phyloP scores from a whole-genome alignment of 2,888 invertebrate genomes.

The Cetonia aurata region DNA sequence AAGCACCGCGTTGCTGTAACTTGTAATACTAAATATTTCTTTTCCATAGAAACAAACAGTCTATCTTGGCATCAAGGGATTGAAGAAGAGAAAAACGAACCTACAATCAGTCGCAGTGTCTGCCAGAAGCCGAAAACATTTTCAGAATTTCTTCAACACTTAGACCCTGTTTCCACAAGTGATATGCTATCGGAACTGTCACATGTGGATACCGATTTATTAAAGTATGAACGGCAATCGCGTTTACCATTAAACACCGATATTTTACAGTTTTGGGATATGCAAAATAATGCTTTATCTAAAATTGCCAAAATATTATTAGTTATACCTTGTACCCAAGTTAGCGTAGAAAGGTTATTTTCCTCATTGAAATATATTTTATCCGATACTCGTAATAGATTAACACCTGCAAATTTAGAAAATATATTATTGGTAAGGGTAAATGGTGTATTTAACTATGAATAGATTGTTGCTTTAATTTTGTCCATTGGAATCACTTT shows the following conservation, averaged over 20 bases:
- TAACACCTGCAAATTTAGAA: not conserved
- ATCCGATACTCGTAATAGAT: not conserved
- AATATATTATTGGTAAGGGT: slow-evolving; percentile 1
- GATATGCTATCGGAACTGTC: not conserved
- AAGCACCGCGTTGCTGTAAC: too few relatives aligned
- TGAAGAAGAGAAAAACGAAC: not conserved
- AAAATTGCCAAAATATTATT: not conserved
- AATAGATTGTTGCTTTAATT: not conserved
- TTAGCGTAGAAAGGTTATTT: slow-evolving; percentile 1
- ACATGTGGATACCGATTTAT: not conserved
- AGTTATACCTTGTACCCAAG: not conserved
- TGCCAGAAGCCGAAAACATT: not conserved
- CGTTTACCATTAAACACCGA: not conserved
- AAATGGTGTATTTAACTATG: slow-evolving; percentile 5
- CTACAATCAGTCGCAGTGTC: not conserved
- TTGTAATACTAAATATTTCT: too few relatives aligned
- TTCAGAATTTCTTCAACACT: not conserved
- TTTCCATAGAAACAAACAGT: too few relatives aligned
- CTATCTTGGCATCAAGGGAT: not conserved
- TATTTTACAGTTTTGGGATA: slow-evolving; percentile 7
- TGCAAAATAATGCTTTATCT: slow-evolving; percentile 1
- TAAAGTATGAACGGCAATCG: slow-evolving; percentile 6
- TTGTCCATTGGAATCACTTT: too few relatives aligned
- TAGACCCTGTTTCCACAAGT: slow-evolving; percentile 1
- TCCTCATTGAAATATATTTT: not conserved